Evolutionary conservation across 2,113 vertebrate genomes (phyloP), one percentile per base, ranked within the genome.

Genomic region (Meriones unguiculatus): DNA sequence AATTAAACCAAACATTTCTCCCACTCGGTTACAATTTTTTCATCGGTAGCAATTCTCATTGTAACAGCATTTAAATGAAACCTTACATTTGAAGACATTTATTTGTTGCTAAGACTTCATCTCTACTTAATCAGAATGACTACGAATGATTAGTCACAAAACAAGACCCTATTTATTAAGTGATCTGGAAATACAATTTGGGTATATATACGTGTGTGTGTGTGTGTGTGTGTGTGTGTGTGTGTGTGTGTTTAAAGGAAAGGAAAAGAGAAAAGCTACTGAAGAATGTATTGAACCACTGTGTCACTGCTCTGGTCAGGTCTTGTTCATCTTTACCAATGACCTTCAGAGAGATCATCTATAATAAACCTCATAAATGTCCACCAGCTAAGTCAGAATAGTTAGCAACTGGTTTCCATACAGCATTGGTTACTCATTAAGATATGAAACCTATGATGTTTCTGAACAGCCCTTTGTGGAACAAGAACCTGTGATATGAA

Each of bases 21-120:
- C 93, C 9, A 91, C 41, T 93, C 41, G 89, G 25, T 54, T 52
- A 57, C 75, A 10, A 10, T 90, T 84, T 4, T 69, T 95, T 82
- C 46, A 91, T 28, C 54, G 54, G 1, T 62, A 69, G 69, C 24
- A 80, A 24, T 17, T 96, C 2, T 80, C 46, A 89, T 69, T 73
- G 18, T 64, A n/a, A 62, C 15, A 93, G 70, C 69, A 95, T 57
- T 94, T 92, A 85, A 52, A 96, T 70, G 7, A 87, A 35, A 22
- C 12, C 57, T 89, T n/a, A 87, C 35, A 91, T 80, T 30, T 50
- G n/a, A 77, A 81, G 14, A 69, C 70, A 93, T 77, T 80, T 90
- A 70, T 91, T 86, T 9, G 59, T 97, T 92, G 57, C 52, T 80
- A 91, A 92, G 30, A 95, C 25, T 46, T 89, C 20, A 97, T 46